These are phyloP conservation scores for Drosophila oshimai DNA, from an alignment of 1,140 invertebrate species.

Conservation along the genomic window DNA sequence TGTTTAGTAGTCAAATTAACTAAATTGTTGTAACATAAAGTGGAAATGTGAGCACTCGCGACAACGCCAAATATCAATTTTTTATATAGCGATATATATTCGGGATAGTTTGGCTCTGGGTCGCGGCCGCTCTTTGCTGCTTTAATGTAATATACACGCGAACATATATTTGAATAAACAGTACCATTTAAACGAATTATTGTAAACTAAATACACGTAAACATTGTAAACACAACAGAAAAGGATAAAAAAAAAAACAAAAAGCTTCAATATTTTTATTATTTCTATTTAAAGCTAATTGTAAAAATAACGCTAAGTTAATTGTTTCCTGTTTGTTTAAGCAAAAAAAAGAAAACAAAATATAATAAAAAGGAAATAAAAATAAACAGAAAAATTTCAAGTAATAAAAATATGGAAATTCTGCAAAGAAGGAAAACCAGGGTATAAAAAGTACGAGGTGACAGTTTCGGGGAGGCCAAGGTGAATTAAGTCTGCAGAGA, in stretches of 20 bases:
- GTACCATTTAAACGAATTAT: conserved; percentile 54
- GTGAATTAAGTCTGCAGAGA: no score
- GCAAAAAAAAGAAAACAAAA: conserved; percentile 39
- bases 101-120: conserved; percentile 41
- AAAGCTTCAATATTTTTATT: conserved; percentile 79
- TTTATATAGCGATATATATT: conserved; percentile 55
- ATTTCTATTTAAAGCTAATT: conserved; percentile 74
- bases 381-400: conserved; percentile 27
- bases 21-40: conserved; percentile 61
- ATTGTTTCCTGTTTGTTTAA: conserved; percentile 78
- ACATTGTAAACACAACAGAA: conserved; percentile 46
- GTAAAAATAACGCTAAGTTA: conserved; percentile 72
- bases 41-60: conserved; percentile 28
- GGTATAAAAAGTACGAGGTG: no score
- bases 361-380: conserved; percentile 39
- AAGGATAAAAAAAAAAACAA: conserved; percentile 36
- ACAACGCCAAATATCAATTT: conserved; percentile 47
- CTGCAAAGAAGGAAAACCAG: no score
- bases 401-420: background rate
- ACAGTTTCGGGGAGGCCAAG: no score
- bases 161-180: conserved; percentile 43
- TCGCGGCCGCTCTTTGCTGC: conserved; percentile 38
- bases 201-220: conserved; percentile 57
- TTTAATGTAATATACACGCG: conserved; percentile 65
- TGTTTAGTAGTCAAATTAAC: conserved; percentile 72